Conservation (phyloP, 1,140 invertebrate species). For the Hylyphantes graminicola region DNA sequence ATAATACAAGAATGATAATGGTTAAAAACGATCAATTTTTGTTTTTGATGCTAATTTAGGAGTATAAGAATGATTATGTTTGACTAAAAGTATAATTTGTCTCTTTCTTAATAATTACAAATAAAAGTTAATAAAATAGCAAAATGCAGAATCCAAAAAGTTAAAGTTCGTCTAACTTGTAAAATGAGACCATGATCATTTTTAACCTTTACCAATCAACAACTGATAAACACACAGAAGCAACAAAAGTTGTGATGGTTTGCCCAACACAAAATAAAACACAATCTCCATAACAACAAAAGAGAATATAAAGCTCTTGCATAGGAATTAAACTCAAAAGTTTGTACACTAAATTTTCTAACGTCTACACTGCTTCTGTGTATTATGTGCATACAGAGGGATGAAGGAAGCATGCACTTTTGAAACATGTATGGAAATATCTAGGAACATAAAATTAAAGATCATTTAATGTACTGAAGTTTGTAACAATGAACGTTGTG, state of each 20-base stretch:
- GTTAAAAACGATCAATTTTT: too few species aligned
- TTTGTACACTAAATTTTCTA: constrained; percentile 13
- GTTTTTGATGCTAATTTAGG: too few species aligned
- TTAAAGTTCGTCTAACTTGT: too few species aligned
- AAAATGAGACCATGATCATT: too few species aligned
- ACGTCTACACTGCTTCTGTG: background rate
- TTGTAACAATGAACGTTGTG: background rate
- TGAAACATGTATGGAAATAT: background rate
- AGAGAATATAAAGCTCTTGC: constrained; percentile 55
- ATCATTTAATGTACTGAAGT: constrained; percentile 5
- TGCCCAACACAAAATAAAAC: constrained; percentile 20
- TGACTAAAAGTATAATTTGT: too few species aligned
- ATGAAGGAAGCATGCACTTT: background rate
- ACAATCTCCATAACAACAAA: constrained; percentile 24
- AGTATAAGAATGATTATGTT: too few species aligned
- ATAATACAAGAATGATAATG: too few species aligned
- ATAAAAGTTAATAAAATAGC: too few species aligned
- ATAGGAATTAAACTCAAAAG: constrained; percentile 38
- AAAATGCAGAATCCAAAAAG: too few species aligned
- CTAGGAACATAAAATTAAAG: constrained; percentile 30
- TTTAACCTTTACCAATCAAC: too few species aligned
- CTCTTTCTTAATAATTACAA: too few species aligned
- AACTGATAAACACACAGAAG: background rate
- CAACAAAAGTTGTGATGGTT: constrained; percentile 24
- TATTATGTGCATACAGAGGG: constrained; percentile 15